Evolutionary conservation across 2,888 invertebrate genomes (phyloP).

Genomic region (Brenthis daphne): DNA sequence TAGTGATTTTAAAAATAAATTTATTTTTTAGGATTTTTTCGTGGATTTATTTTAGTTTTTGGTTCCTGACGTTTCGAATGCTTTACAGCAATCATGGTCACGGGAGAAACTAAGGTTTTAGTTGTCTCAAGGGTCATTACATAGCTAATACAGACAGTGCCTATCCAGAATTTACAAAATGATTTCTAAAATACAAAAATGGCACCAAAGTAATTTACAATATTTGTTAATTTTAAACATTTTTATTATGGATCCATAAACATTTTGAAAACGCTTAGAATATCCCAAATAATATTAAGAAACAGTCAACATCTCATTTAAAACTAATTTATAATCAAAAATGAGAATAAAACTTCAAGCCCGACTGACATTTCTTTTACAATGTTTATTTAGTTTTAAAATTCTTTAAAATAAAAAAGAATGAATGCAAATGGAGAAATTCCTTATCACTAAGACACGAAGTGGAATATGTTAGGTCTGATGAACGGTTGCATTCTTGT

Average conservation of each 20-base stretch:
- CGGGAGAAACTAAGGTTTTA: too few relatives aligned
- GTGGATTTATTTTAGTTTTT: too few relatives aligned
- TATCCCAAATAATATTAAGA: background rate
- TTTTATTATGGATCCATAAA: background rate
- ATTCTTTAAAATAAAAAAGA: slow-evolving; percentile 50
- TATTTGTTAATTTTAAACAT: background rate
- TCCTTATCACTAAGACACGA: slow-evolving; percentile 61
- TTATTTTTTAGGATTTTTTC: too few relatives aligned
- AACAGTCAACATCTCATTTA: slow-evolving; percentile 19
- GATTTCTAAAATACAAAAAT: too few relatives aligned
- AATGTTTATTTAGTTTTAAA: slow-evolving; percentile 70
- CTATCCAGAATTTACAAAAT: too few relatives aligned
- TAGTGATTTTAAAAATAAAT: background rate
- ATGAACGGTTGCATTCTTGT: slow-evolving; percentile 67
- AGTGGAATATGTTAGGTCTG: slow-evolving; percentile 66
- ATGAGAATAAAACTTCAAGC: slow-evolving; percentile 2
- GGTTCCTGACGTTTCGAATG: too few relatives aligned
- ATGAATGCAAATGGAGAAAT: slow-evolving; percentile 68
- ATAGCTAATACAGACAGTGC: too few relatives aligned
- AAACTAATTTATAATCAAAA: slow-evolving; percentile 12
- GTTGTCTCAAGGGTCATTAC: too few relatives aligned
- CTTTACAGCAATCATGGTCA: too few relatives aligned
- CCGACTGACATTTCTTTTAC: slow-evolving; percentile 18
- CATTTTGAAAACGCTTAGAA: background rate
- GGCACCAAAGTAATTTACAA: too few relatives aligned